A percentile compares a stretch with the other conserved stretches of the same genome.
phyloP scores from a whole-genome alignment of 2,888 invertebrate genomes.

The Lepidonotus clava region DNA sequence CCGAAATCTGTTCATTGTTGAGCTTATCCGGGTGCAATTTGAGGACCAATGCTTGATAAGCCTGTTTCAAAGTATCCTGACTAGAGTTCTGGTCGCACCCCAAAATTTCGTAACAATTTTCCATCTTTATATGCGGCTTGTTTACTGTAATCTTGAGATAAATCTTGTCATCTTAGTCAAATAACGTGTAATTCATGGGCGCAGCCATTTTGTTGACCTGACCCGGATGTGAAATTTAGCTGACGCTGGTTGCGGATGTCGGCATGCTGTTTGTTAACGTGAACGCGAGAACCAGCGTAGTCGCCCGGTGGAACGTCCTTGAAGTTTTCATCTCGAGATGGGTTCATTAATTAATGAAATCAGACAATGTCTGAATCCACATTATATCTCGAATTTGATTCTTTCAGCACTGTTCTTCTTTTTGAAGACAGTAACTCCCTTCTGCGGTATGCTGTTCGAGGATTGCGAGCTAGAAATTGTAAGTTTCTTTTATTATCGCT shows the following conservation, averaged over 20 bases:
- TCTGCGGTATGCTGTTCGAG: constrained; percentile 70
- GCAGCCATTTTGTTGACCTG: constrained; percentile 31
- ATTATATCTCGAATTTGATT: constrained; percentile 71
- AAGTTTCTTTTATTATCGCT: constrained; percentile 60
- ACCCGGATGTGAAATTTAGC: not conserved
- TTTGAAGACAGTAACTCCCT: constrained; percentile 69
- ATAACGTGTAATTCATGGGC: not conserved
- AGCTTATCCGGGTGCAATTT: constrained; percentile 70
- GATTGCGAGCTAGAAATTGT: constrained; percentile 76
- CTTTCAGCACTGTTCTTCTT: constrained; percentile 69
- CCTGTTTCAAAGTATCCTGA: constrained; percentile 66
- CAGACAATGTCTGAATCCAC: constrained; percentile 67
- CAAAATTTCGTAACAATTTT: constrained; percentile 68
- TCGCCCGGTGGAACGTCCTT: constrained; percentile 13
- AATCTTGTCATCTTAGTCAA: not conserved
- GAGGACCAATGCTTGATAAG: constrained; percentile 67
- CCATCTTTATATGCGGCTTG: constrained; percentile 64
- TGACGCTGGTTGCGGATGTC: not conserved
- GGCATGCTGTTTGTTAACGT: not conserved
- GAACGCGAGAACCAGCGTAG: not conserved
- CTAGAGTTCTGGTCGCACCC: constrained; percentile 63
- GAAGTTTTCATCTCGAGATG: constrained; percentile 19
- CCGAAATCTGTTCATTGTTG: not conserved
- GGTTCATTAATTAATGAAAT: constrained; percentile 55
- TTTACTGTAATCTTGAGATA: not conserved